phyloP scores from a whole-genome alignment of 2,113 vertebrate genomes.

The Rhagologus leucostigma region DNA sequence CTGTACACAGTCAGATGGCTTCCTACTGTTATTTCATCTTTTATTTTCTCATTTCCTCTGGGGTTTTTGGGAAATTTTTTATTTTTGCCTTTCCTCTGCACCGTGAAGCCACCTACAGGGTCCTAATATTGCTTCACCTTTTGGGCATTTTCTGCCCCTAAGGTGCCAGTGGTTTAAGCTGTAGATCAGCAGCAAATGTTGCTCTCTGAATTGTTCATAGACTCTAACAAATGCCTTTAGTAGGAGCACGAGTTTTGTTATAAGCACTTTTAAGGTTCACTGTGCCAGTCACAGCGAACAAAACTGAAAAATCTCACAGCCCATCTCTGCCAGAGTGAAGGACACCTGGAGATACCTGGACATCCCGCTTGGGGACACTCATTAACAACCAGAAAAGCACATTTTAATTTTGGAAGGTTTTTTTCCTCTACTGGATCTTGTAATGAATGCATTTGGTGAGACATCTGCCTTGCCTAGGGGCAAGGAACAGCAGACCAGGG shows the following conservation, averaged over 20 bases:
- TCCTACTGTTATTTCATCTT: background rate
- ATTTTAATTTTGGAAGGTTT: background rate
- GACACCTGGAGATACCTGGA: background rate
- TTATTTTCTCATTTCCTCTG: background rate
- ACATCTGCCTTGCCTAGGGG: background rate
- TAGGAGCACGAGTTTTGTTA: background rate
- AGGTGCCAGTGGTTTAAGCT: background rate
- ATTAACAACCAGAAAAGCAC: background rate
- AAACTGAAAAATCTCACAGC: background rate
- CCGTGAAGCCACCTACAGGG: background rate
- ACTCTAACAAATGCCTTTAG: background rate
- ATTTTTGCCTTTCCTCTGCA: background rate
- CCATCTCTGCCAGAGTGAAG: background rate
- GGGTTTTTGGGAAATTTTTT: background rate
- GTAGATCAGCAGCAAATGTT: background rate
- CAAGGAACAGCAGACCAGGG: background rate
- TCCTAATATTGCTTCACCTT: background rate
- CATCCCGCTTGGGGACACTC: background rate
- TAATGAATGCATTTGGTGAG: background rate
- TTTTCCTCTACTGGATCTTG: background rate
- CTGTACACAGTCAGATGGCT: background rate
- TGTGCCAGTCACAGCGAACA: background rate
- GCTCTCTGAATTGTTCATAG: background rate
- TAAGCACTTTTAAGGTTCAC: background rate
- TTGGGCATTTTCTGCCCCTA: background rate